Percentiles rank a stretch among this genome's conserved stretches.
Conservation (phyloP, 2,797 vertebrate genomes). For the Onychomys arenicola region DNA sequence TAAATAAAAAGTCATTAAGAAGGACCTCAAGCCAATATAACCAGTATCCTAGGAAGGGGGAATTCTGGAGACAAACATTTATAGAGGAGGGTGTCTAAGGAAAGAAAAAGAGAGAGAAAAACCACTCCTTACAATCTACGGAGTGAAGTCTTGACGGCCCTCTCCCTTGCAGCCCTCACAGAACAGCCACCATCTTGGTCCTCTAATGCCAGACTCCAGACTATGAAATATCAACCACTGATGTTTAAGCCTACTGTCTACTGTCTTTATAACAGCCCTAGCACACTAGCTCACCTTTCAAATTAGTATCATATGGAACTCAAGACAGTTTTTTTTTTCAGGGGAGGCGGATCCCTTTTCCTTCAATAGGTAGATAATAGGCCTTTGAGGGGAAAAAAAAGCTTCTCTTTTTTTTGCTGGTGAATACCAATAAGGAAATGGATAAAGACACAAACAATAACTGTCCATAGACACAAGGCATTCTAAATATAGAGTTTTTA, state of each 20-base stretch:
- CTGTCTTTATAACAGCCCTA: not conserved
- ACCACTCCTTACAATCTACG: not conserved
- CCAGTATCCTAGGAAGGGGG: not conserved
- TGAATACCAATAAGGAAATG: not conserved
- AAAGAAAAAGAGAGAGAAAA: not conserved
- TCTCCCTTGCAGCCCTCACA: not conserved
- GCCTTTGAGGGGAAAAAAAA: not conserved
- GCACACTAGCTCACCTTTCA: not conserved
- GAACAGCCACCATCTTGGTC: not conserved
- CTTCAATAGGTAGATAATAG: not conserved
- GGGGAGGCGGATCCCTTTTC: not conserved
- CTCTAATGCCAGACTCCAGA: not conserved
- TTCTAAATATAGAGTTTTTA: slow-evolving; percentile 20
- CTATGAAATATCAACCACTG: not conserved
- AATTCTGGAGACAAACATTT: not conserved
- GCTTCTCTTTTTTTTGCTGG: not conserved
- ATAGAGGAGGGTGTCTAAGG: not conserved
- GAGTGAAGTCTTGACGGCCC: not conserved
- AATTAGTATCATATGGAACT: not conserved
- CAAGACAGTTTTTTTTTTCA: not conserved
- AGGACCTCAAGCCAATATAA: not conserved
- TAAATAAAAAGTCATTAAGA: not conserved
- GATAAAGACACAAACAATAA: not conserved
- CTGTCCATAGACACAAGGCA: not conserved
- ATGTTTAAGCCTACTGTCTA: not conserved